phyloP scores from a whole-genome alignment of 2,888 invertebrate species.

The Nemotelus pantherinus region DNA sequence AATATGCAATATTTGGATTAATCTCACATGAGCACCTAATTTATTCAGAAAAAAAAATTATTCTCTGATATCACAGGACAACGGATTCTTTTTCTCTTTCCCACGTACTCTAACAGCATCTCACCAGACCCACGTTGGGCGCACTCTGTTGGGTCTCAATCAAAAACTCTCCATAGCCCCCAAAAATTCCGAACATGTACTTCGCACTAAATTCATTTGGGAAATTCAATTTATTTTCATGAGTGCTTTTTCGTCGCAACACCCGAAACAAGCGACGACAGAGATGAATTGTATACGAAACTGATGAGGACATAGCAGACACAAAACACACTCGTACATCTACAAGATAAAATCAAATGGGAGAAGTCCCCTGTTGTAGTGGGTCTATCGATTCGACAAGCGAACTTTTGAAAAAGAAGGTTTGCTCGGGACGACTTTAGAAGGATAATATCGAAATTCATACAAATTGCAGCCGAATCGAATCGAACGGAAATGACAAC shows the following conservation, averaged over 20 bases:
- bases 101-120: too few species aligned
- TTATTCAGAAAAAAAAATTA: too few species aligned
- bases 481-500: neutral
- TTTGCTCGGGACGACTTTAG: neutral
- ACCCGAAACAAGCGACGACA: neutral
- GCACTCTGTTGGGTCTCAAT: neutral
- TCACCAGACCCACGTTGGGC: too few species aligned
- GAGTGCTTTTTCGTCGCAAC: conserved; percentile 25
- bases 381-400: neutral
- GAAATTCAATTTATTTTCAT: conserved; percentile 47
- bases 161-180: conserved; percentile 19
- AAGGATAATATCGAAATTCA: neutral
- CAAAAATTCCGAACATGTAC: conserved; percentile 43
- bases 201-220: conserved; percentile 47
- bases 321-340: too few species aligned
- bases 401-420: neutral
- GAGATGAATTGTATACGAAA: conserved; percentile 29
- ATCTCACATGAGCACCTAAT: too few species aligned
- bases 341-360: neutral
- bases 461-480: neutral
- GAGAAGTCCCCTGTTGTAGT: neutral
- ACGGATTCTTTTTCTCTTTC: too few species aligned
- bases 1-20: too few species aligned
- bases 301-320: too few species aligned
- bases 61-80: too few species aligned